Base-by-base conservation (phyloP, 2,797 vertebrate species). In the Enteromius paludinosus region DNA sequence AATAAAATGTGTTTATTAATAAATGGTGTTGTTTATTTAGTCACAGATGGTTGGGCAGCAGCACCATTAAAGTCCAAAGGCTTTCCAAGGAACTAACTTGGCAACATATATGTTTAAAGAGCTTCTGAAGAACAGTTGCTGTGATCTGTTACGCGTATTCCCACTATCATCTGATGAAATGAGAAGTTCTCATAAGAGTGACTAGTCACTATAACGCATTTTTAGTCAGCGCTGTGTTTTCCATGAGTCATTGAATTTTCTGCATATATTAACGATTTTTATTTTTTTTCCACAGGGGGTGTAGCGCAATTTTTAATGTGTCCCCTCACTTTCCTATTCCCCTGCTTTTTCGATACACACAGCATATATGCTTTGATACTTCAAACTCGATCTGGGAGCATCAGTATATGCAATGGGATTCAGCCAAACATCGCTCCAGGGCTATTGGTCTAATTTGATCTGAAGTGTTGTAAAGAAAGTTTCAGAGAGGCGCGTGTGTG, bases 1-100 rank as follows among this genome's bases (percentile, higher is more conserved):
- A 93, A 92, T 93, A 92, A 94, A 93, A 15, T 30, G 83, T 88
- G 88, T 92, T 91, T 92, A 90, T 91, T 87, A 5, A 70, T 77
- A 76, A 76, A 30, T 23, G 47, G 23, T 68, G 72, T 6, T 59
- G 72, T 75, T 76, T 69, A 69, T 80, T 80, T 49, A 61, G n/a
- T 45, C 49, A 74, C 45, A 73, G 43, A 81, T 73, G 70, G 78
- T 43, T 79, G 25, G 52, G 38, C 49, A 59, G 11, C 52, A 45
- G 66, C 23, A 43, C 61, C 3, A 43, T n/a, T 41, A 28, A 56
- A 69, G 25, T 56, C 17, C 41, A 65, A 6, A 52, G 59, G 43
- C 78, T 81, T 81, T 73, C 45, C 59, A 17, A 38, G 20, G 28
- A 62, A 64, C 69, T 64, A 45, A 72, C 69, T 43, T 49, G 28